phyloP scores from a whole-genome alignment of 1,140 invertebrate species.

The Caenorhabditis briggsae region DNA sequence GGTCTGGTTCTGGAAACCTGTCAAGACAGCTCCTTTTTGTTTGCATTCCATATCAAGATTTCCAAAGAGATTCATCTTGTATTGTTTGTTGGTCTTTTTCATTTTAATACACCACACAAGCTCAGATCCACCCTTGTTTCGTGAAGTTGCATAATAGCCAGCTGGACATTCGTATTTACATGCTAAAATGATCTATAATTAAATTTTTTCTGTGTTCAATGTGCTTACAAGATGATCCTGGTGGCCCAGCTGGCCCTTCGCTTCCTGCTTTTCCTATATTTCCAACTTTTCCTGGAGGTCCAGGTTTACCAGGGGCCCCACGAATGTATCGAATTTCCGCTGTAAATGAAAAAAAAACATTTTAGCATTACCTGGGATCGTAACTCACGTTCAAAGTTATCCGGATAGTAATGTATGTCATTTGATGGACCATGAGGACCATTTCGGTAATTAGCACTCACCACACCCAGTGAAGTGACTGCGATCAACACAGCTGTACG shows the following conservation, averaged over 20 bases:
- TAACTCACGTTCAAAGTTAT: slow-evolving; percentile 4
- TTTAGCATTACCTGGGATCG: background rate
- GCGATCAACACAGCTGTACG: background rate
- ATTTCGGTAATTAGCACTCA: background rate
- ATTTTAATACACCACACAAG: slow-evolving; percentile 20
- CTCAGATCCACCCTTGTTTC: background rate
- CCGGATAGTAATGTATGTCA: background rate
- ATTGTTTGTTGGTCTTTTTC: background rate
- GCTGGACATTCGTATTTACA: slow-evolving; percentile 9
- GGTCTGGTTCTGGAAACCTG: slow-evolving; percentile 34
- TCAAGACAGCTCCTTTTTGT: background rate
- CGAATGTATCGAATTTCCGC: slow-evolving; percentile 24
- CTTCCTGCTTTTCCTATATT: background rate
- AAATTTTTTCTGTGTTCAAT: background rate
- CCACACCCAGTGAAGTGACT: background rate
- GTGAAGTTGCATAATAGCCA: background rate
- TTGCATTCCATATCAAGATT: slow-evolving; percentile 39
- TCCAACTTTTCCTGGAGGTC: slow-evolving; percentile 30
- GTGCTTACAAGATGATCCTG: background rate
- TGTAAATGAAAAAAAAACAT: background rate
- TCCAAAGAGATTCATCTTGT: background rate
- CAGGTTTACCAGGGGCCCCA: slow-evolving; percentile 21
- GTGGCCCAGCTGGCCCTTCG: background rate
- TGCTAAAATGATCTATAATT: background rate
- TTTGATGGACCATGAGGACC: background rate